Base-by-base conservation (phyloP, 2,797 vertebrate species). In the Taenioides sp. region DNA sequence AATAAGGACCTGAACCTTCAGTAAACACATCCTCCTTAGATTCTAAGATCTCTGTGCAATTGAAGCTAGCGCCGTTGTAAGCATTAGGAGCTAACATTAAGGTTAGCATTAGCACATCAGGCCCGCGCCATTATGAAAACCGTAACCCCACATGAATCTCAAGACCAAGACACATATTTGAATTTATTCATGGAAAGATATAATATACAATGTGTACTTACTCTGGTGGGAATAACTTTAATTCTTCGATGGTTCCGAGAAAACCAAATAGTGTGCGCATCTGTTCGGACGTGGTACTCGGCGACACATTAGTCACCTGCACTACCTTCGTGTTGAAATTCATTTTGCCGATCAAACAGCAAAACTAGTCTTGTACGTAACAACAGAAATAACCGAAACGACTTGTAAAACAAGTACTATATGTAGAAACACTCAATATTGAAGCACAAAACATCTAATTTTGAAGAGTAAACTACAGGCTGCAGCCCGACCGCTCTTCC, bases 201-300 rank as follows among this genome's bases (percentile, higher is more conserved):
- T 27, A 34, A 0, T 3, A 0, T 0, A 0, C n/a, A 0, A 1
- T 12, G 18, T 67, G 0, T 58, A 96, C 97, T 97, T 81, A 97
- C 97, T 97, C 96, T 31, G 96, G 96, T 62, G 96, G 97, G 87
- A 97, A 97, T 75, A 98, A 92, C 84, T 95, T 96, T 34, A 98
- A 91, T 55, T 98, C 97, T 77, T 98, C 96, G 89, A 98, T 97
- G 92, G 96, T 97, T 87, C 97, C 97, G 78, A 98, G 92, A 90
- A 97, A 98, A 14, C 96, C 96, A 88, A 98, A 98, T 64, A 98
- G 95, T 54, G 95, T 98, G 85, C 95, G 93, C 97, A 98, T 98
- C 94, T 98, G 97, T 87, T 98, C 97, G 74, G 97, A 97, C 78
- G 95, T 97, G 59, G 96, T 95, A 93, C 96, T 96, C 70, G 97